phyloP scores from a whole-genome alignment of 1,140 invertebrate genomes.

The Drosophila kikkawai region DNA sequence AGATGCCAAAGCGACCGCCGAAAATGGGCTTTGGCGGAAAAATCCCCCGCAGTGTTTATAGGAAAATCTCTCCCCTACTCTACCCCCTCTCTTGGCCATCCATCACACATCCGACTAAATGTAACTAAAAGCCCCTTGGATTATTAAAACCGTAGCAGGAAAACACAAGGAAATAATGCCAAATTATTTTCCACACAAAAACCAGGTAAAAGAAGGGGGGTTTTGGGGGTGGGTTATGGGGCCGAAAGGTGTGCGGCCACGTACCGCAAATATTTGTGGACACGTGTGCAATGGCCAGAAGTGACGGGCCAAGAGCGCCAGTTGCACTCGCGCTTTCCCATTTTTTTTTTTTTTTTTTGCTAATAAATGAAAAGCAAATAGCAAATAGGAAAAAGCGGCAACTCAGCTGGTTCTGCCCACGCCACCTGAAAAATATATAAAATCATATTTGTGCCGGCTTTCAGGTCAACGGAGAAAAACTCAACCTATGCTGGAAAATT shows the following conservation, averaged over 20 bases:
- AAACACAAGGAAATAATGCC: slow-evolving; percentile 38
- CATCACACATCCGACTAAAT: slow-evolving; percentile 37
- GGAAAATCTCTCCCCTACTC: slow-evolving; percentile 19
- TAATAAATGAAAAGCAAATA: slow-evolving; percentile 82
- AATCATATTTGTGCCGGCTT: slow-evolving; percentile 52
- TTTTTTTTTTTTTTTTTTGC: slow-evolving; percentile 38
- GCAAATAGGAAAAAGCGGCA: slow-evolving; percentile 64
- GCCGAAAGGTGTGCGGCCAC: slow-evolving; percentile 69
- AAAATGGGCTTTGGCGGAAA: slow-evolving; percentile 41
- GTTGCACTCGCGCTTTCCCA: slow-evolving; percentile 41
- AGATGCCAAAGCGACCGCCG: slow-evolving; percentile 40
- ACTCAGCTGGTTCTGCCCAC: slow-evolving; percentile 20
- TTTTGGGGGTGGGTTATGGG: slow-evolving; percentile 4
- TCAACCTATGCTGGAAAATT: slow-evolving; percentile 5
- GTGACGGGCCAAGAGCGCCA: slow-evolving; percentile 53
- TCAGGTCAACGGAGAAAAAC: slow-evolving; percentile 12
- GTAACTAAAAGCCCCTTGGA: slow-evolving; percentile 53
- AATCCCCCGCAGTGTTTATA: slow-evolving; percentile 35
- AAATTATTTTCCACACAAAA: slow-evolving; percentile 36
- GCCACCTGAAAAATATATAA: slow-evolving; percentile 56
- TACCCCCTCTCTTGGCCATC: background rate
- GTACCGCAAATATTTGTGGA: slow-evolving; percentile 81
- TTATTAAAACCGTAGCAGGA: slow-evolving; percentile 68
- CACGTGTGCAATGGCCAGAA: slow-evolving; percentile 77
- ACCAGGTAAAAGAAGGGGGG: background rate